phyloP scores from a whole-genome alignment of 35 echinoderm and acorn worm species.

The Acanthaster planci region DNA sequence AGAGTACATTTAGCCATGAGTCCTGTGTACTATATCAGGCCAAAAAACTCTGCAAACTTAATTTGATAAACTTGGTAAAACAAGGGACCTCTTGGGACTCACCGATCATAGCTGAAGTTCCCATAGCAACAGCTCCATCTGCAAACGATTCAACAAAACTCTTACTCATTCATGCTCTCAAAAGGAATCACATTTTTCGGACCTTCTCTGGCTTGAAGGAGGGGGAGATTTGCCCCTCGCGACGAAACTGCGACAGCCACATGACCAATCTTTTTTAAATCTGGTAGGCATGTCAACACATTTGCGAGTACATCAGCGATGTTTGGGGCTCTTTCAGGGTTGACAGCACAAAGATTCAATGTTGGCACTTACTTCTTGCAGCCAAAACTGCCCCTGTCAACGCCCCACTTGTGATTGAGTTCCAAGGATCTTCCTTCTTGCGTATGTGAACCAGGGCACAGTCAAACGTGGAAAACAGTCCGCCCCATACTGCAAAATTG shows the following conservation, averaged over 20 bases:
- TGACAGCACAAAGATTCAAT: neutral
- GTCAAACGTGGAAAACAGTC: conserved; percentile 99
- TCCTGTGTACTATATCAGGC: too few species aligned
- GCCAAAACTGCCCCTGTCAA: conserved; percentile 96
- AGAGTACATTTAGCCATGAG: too few species aligned
- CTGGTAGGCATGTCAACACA: too few species aligned
- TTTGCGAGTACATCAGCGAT: too few species aligned
- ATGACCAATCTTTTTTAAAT: too few species aligned
- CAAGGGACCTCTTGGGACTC: too few species aligned
- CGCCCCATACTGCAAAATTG: conserved; percentile 99
- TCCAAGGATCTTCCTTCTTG: conserved; percentile 99
- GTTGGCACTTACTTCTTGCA: conserved; percentile 85
- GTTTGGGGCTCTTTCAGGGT: too few species aligned
- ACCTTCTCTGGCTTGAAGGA: too few species aligned
- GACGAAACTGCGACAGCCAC: too few species aligned
- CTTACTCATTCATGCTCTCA: neutral
- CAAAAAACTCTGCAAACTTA: too few species aligned
- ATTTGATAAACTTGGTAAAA: too few species aligned
- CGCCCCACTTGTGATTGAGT: conserved; percentile 96
- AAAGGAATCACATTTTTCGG: neutral
- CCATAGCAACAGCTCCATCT: conserved; percentile 97
- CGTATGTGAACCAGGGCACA: conserved; percentile 89
- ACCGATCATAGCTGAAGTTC: conserved; percentile 90
- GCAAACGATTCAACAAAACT: conserved; percentile 20
- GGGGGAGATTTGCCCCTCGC: too few species aligned